A percentile compares a stretch with the other conserved stretches of the same genome.
phyloP scores from a whole-genome alignment of 2,113 vertebrate species.

The Passer montanus region DNA sequence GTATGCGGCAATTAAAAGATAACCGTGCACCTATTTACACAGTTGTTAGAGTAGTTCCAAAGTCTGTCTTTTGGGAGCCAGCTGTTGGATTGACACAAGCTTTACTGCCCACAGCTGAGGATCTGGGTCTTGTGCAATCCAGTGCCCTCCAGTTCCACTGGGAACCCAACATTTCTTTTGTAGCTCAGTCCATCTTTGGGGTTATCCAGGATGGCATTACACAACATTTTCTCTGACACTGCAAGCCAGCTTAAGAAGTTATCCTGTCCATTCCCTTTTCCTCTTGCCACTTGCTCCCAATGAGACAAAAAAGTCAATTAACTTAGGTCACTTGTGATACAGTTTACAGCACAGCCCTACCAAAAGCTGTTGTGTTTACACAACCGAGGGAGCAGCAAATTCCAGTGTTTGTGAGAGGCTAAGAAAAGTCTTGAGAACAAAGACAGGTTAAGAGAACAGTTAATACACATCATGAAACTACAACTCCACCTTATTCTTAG shows the following conservation, averaged over 20 bases:
- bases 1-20: background rate
- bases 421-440: background rate
- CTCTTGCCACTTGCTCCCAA: background rate
- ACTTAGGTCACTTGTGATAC: background rate
- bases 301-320: background rate
- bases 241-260: background rate
- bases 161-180: constrained; percentile 28
- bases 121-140: constrained; percentile 18
- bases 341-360: background rate
- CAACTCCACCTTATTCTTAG: background rate
- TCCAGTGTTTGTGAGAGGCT: background rate
- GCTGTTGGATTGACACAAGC: background rate
- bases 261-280: background rate
- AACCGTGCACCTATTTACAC: constrained; percentile 36
- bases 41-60: constrained; percentile 37
- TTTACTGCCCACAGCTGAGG: constrained; percentile 27
- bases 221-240: background rate
- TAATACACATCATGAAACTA: background rate
- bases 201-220: constrained; percentile 17
- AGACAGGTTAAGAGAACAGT: background rate
- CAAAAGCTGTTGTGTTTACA: background rate
- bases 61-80: constrained; percentile 40
- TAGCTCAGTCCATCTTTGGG: background rate
- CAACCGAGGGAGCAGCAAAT: background rate
- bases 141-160: background rate